Conservation (phyloP, 2,888 invertebrate genomes). For the Lacanobia wlatinum region DNA sequence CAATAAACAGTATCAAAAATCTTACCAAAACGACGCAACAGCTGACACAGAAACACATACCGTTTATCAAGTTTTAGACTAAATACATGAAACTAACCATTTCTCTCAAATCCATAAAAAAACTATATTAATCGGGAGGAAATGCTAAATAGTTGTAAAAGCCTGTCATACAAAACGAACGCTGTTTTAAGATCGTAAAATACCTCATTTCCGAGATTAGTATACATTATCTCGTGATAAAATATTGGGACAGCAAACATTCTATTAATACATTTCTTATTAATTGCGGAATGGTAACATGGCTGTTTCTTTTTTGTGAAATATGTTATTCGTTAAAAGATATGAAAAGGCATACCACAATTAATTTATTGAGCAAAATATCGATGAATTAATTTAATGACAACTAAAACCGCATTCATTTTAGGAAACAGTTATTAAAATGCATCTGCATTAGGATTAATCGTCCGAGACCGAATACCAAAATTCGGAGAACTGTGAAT, state of each 20-base stretch:
- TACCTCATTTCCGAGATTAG: constrained; percentile 26
- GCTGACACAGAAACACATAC: neutral
- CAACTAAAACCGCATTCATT: neutral
- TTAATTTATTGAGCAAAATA: neutral
- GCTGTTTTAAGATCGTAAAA: constrained; percentile 38
- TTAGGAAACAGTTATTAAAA: constrained; percentile 4
- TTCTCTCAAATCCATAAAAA: constrained; percentile 19
- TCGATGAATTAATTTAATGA: constrained; percentile 11
- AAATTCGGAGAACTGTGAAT: neutral
- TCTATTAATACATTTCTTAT: constrained; percentile 18
- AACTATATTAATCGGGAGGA: constrained; percentile 3
- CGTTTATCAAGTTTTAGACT: constrained; percentile 6
- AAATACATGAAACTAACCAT: constrained; percentile 9
- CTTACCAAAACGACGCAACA: neutral
- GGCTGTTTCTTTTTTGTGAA: constrained; percentile 1
- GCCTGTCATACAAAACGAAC: constrained; percentile 44
- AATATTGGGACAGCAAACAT: constrained; percentile 28
- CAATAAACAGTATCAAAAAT: too few relatives aligned
- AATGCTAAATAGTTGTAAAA: constrained; percentile 39
- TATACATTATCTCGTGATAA: constrained; percentile 35
- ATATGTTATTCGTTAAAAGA: constrained; percentile 21
- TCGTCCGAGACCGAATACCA: neutral
- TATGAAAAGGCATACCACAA: neutral
- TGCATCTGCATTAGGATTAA: neutral
- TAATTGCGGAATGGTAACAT: constrained; percentile 17